Evolutionary conservation across 2,888 invertebrate species (phyloP), one percentile per base, ranked within the genome.

Genomic region (Acrocera orbiculus): DNA sequence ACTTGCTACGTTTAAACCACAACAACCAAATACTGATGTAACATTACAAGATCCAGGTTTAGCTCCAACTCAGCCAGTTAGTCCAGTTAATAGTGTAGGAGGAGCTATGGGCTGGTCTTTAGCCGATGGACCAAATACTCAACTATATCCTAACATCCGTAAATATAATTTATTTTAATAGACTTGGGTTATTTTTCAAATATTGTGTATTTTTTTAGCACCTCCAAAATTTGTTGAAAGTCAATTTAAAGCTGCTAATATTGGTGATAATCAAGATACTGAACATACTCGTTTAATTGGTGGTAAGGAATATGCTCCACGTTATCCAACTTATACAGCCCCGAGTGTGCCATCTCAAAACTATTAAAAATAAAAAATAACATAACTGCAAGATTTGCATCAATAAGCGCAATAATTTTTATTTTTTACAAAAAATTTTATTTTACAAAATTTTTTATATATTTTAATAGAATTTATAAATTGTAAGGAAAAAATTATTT

Each of bases 221-320:
- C 65, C 70, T 39, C 76, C 77, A 3, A 67, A 73, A 14, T 77
- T 73, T 53, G 68, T 69, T 40, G 74, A 71, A 52, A 68, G 72
- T 13, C 55, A 64, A 27, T 69, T 65, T 47, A 63, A 66, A n/a
- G 70, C 74, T 4, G 63, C 65, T 31, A 68, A 66, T 39, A 70
- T 78, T 30, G 66, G 68, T 37, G 74, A 76, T 41, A 63, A 66
- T 24, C 69, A 69, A 20, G 78, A 78, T 47, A 69, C 64, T 9
- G 66, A 68, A 34, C 62, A 73, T 45, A 67, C 68, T 16, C 58
- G 60, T 42, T 59, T 70, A 16, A 49, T 62, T 3, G 66, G 65
- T 5, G 60, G 61, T 10, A 52, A 46, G 4, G 54, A 58, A 16
- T 72, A 68, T 47, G 66, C 71, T n/a, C 71, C 71, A 1, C 63